Evolutionary conservation across 2,888 invertebrate species (phyloP).

Genomic region (Morinoia aosen): DNA sequence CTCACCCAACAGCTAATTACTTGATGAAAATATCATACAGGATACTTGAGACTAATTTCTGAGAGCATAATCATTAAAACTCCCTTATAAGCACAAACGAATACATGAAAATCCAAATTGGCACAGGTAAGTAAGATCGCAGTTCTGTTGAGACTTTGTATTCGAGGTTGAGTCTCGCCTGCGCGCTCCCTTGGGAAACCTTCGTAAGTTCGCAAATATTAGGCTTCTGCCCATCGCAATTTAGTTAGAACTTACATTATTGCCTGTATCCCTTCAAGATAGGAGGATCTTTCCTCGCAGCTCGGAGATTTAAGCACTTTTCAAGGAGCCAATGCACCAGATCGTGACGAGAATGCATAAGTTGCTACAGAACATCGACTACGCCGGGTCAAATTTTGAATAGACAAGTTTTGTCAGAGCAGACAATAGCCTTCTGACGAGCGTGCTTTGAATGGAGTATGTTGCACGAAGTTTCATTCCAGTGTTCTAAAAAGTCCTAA

Average conservation of each 20-base stretch:
- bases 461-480: neutral
- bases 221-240: neutral
- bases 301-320: neutral
- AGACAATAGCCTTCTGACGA: neutral
- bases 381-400: neutral
- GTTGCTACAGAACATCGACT: neutral
- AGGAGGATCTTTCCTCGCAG: neutral
- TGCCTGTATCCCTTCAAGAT: neutral
- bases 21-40: neutral
- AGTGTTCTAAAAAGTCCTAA: neutral
- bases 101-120: neutral
- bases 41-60: neutral
- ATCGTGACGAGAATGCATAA: neutral
- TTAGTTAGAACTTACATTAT: neutral
- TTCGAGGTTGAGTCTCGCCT: neutral
- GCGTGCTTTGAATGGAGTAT: neutral
- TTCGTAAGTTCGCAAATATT: neutral
- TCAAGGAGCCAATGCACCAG: neutral
- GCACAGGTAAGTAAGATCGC: neutral
- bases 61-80: neutral
- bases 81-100: neutral
- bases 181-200: neutral
- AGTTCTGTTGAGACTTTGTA: neutral
- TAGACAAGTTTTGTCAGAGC: neutral
- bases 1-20: no score